Evolutionary conservation across 2,888 invertebrate genomes (phyloP), one percentile per base, ranked within the genome.

Genomic region (Tolmerus cingulatus): DNA sequence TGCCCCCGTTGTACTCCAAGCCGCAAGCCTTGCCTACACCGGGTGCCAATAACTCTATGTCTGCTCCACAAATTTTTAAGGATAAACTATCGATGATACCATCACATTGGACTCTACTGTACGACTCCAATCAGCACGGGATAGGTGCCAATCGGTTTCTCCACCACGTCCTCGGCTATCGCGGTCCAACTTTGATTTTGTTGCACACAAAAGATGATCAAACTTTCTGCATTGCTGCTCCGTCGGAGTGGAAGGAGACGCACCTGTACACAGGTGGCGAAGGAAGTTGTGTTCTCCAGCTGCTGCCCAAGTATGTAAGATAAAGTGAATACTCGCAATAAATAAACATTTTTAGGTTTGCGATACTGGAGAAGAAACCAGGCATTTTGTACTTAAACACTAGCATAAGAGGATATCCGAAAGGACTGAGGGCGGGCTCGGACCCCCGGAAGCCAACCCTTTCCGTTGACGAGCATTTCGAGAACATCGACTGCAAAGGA

Each of bases 341-440:
- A 16, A 14, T 79, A 27, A 12, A 46, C 16, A 5, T 30, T 89
- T 90, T 57, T 89, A 94, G 94, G 91, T 95, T 94, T 91, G 93
- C 91, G 93, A 94, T 92, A 89, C 91, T 95, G 88, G 95, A 95
- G 89, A 94, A 93, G 88, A 95, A 95, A 27, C 93, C 96, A 1
- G 97, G 97, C 92, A 94, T 97, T 93, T 92, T 98, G 90, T 97
- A 97, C 92, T 94, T 97, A 91, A 98, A 98, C 93, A 95, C 96
- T 30, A 93, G 94, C 5, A 96, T 97, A 90, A 94, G 98, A 88
- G 97, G 97, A 0, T 96, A 97, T 92, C 97, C 98, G 0, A 95
- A 95, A 90, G 98, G 98, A 0, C 93, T 98, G 74, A 94, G 97
- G 86, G 96, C 96, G 3, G 98, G 98, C 5, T 93, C 94, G 51